A percentile compares a stretch with the other conserved stretches of the same genome.
These are phyloP conservation scores for Orchesella flavescens DNA, from an alignment of 2,888 invertebrate species.

Conservation along the genomic window DNA sequence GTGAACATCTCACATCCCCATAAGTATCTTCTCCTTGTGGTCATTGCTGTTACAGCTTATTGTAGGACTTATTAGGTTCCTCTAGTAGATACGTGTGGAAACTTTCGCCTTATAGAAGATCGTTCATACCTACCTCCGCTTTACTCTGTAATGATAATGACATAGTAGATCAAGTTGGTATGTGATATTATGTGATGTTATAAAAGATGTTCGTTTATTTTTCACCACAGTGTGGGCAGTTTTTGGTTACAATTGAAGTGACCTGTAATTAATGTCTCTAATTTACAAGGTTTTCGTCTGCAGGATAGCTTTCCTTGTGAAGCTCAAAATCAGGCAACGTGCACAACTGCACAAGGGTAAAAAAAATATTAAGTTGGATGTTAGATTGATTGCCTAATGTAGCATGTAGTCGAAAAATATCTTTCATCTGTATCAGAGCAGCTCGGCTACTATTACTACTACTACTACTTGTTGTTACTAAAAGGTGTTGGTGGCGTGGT, in stretches of 20 bases:
- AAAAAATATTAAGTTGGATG: no score
- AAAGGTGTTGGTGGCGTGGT: neutral
- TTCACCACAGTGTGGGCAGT: constrained; percentile 1
- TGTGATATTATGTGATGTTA: neutral
- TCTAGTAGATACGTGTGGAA: constrained; percentile 5
- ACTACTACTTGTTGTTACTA: no score
- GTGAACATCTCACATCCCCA: no score
- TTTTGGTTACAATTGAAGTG: constrained; percentile 6
- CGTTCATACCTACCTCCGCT: neutral
- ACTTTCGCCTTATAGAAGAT: constrained; percentile 29
- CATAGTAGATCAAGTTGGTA: neutral
- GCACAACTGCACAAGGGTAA: no score
- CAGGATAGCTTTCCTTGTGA: neutral
- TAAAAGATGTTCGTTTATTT: constrained; percentile 9
- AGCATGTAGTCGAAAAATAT: no score
- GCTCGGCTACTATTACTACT: no score
- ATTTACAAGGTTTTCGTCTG: constrained; percentile 35
- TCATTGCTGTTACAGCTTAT: no score
- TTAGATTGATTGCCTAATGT: no score
- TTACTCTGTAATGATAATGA: neutral
- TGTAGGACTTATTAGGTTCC: neutral
- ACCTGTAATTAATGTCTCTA: constrained; percentile 34
- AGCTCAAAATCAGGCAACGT: no score
- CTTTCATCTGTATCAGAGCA: no score
- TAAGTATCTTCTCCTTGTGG: no score